Evolutionary conservation across 2,888 invertebrate genomes (phyloP).

Genomic region (Lasioglossum vierecki): DNA sequence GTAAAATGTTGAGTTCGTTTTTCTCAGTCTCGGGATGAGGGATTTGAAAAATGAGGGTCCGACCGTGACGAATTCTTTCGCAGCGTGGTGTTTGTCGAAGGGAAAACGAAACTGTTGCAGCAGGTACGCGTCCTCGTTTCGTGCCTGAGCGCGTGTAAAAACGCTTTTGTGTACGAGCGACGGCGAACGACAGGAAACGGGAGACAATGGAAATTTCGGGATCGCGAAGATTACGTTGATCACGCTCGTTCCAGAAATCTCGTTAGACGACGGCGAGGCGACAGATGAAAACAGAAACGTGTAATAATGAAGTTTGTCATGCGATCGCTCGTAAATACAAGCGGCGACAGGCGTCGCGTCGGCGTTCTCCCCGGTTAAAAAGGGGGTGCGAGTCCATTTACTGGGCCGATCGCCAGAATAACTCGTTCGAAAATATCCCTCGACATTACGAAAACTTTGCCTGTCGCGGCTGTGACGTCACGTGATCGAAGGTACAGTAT

Average conservation of each 20-base stretch:
- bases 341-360: neutral
- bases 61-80: neutral
- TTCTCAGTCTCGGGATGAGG: neutral
- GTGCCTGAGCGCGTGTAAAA: neutral
- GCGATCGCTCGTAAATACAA: conserved; percentile 22
- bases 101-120: neutral
- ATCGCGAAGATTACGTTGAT: neutral
- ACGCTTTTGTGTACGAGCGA: neutral
- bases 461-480: conserved; percentile 46
- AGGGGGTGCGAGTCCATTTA: conserved; percentile 23
- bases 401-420: conserved; percentile 64
- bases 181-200: neutral
- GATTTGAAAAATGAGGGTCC: neutral
- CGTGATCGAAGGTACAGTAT: conserved; percentile 27
- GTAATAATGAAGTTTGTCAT: conserved; percentile 16
- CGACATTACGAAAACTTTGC: conserved; percentile 64
- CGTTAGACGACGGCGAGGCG: neutral
- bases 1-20: neutral
- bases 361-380: conserved; percentile 30
- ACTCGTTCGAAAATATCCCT: conserved; percentile 67
- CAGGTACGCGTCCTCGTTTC: neutral
- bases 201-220: neutral
- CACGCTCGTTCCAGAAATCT: neutral
- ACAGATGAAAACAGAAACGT: neutral
- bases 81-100: neutral